Evolutionary conservation across 2,113 vertebrate species (phyloP).

Genomic region (Pseudorectes ferrugineus): DNA sequence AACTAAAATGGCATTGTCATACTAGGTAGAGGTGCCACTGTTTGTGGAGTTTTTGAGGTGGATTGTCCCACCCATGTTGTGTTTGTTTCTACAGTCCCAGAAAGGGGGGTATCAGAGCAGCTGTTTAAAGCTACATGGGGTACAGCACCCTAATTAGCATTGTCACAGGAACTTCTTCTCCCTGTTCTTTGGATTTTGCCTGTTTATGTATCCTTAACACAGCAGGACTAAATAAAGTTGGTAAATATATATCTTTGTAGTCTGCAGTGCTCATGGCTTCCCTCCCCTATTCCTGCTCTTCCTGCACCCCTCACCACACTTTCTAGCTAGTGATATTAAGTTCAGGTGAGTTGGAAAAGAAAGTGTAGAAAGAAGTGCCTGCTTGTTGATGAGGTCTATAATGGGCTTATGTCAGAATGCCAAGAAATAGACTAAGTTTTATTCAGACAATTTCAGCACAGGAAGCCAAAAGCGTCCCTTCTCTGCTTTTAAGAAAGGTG

Average conservation of each 20-base stretch:
- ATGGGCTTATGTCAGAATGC: neutral
- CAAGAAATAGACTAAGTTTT: neutral
- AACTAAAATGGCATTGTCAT: accelerated
- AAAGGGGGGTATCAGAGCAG: neutral
- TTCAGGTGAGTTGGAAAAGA: neutral
- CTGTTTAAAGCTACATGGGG: neutral
- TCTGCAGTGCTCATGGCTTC: neutral
- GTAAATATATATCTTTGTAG: neutral
- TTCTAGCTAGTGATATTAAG: neutral
- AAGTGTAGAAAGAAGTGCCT: neutral
- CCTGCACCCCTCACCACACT: neutral
- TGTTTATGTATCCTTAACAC: neutral
- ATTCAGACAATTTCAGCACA: neutral
- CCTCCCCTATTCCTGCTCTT: neutral
- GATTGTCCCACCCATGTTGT: neutral
- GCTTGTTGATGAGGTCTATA: neutral
- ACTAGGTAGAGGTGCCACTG: accelerated
- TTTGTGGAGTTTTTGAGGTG: neutral
- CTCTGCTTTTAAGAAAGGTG: neutral
- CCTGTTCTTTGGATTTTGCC: neutral
- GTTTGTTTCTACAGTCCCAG: neutral
- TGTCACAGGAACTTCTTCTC: neutral
- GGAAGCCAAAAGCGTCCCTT: neutral
- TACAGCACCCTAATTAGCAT: neutral
- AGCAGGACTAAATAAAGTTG: neutral